These are phyloP conservation scores for Nansenia antarctica DNA, from an alignment of 2,113 vertebrate species.

Conservation along the genomic window DNA sequence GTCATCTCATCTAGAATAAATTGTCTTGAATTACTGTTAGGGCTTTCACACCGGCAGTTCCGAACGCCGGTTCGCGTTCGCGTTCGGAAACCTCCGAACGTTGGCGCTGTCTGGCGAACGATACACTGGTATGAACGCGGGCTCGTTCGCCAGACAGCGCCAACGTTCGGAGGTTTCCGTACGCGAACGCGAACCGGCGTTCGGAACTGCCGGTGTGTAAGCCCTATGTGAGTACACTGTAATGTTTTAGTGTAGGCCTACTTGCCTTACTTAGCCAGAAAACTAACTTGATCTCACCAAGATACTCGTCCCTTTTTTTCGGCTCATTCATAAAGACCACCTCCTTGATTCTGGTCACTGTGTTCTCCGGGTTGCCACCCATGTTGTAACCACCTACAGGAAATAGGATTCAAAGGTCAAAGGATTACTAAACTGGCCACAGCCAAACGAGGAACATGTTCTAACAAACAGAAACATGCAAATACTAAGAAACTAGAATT, in stretches of 20 bases:
- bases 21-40: no score
- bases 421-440: not conserved
- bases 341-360: constrained; percentile 58
- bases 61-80: no score
- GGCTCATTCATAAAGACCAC: constrained; percentile 38
- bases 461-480: not conserved
- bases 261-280: not conserved
- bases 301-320: constrained; percentile 37
- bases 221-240: no score
- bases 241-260: not conserved
- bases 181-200: no score
- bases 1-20: no score
- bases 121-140: no score
- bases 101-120: no score
- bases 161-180: no score
- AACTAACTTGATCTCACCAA: constrained; percentile 57
- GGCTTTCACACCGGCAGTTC: no score
- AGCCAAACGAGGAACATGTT: not conserved
- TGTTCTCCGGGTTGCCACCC: constrained; percentile 52
- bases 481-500: constrained; percentile 6
- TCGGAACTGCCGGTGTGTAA: no score
- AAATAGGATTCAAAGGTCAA: not conserved
- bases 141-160: no score
- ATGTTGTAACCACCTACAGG: constrained; percentile 69
- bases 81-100: no score